Conservation (phyloP, 2,113 vertebrate species). For the Ploceus nigricollis region DNA sequence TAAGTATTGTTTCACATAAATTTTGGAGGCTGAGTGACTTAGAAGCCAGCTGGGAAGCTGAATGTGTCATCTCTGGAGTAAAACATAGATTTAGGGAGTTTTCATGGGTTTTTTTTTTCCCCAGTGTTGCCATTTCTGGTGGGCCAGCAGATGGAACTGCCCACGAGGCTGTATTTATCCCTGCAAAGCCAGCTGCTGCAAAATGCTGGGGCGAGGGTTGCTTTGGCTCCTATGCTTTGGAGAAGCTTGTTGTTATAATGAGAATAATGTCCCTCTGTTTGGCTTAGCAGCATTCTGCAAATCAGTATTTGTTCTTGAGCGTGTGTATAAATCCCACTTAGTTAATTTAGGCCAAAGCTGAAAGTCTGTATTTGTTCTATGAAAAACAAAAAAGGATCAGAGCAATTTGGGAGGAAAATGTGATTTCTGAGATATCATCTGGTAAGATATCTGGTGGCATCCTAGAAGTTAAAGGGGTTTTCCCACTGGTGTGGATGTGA, state of each 20-base stretch:
- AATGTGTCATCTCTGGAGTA: conserved; percentile 37
- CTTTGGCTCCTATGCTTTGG: not conserved
- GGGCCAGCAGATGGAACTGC: conserved; percentile 63
- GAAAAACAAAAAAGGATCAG: not conserved
- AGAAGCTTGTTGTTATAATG: not conserved
- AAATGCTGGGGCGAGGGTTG: not conserved
- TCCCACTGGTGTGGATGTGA: not conserved
- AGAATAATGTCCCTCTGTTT: not conserved
- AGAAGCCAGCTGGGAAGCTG: conserved; percentile 32
- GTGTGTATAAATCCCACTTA: not conserved
- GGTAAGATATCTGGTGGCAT: not conserved
- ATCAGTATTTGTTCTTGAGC: not conserved
- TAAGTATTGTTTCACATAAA: not conserved
- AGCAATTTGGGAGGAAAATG: fast-evolving
- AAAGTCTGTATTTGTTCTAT: not conserved
- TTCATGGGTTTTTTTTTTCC: not conserved
- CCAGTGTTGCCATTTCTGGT: conserved; percentile 2
- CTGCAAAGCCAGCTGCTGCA: conserved; percentile 26
- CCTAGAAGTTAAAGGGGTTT: not conserved
- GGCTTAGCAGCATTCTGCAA: not conserved
- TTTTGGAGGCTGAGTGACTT: conserved; percentile 1
- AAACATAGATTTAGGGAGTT: not conserved
- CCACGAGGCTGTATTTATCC: conserved; percentile 33
- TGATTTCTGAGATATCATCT: not conserved
- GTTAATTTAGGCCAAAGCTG: not conserved